Percentiles rank a stretch among this genome's conserved stretches.
These are phyloP conservation scores for Fragum fragum DNA, from an alignment of 2,888 invertebrate genomes.

Conservation along the genomic window DNA sequence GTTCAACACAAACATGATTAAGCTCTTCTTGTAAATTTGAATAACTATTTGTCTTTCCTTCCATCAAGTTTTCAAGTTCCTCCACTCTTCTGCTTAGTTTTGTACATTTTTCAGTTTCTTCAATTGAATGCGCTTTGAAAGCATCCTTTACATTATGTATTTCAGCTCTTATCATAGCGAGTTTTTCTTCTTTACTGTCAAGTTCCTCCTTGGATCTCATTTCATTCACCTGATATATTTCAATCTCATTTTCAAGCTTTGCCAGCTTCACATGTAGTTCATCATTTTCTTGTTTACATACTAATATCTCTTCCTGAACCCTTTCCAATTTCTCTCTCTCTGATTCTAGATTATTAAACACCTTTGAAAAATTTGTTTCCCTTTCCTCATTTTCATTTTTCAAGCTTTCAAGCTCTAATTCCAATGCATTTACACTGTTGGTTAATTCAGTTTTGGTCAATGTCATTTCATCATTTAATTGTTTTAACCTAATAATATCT, in stretches of 20 bases:
- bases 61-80: slow-evolving; percentile 41
- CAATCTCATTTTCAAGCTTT: slow-evolving; percentile 4
- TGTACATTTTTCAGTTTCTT: slow-evolving; percentile 50
- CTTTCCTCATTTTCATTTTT: not conserved
- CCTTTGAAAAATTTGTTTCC: not conserved
- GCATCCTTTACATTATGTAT: slow-evolving; percentile 44
- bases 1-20: slow-evolving; percentile 20
- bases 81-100: slow-evolving; percentile 40
- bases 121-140: slow-evolving; percentile 49
- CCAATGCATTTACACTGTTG: not conserved
- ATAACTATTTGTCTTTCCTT: slow-evolving; percentile 20
- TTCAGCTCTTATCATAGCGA: not conserved
- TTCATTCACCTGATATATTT: slow-evolving; percentile 2
- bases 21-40: slow-evolving; percentile 23
- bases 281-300: slow-evolving; percentile 31
- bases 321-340: not conserved
- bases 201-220: slow-evolving; percentile 1
- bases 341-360: too few relatives aligned
- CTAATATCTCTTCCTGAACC: not conserved
- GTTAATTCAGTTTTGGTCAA: not conserved
- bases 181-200: not conserved
- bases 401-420: not conserved
- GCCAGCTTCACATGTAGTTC: not conserved
- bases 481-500: slow-evolving; percentile 15
- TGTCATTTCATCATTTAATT: not conserved